Evolutionary conservation across 2,888 invertebrate species (phyloP).

Genomic region (Phasia obesa): DNA sequence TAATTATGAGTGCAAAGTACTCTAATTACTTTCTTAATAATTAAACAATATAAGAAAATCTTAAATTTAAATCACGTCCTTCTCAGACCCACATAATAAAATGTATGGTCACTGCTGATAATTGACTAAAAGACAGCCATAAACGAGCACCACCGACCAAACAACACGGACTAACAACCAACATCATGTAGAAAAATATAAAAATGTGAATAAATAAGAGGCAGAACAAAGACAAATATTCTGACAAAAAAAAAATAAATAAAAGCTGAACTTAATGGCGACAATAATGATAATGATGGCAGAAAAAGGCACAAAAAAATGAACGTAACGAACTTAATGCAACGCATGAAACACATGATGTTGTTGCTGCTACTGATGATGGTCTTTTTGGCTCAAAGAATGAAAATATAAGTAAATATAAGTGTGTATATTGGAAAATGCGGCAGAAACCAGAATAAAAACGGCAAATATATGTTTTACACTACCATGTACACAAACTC

Average conservation of each 20-base stretch:
- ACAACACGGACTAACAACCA: conserved; percentile 10
- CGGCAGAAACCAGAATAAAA: conserved; percentile 29
- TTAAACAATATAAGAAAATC: conserved; percentile 21
- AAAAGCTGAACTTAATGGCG: conserved; percentile 76
- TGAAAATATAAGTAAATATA: conserved; percentile 3
- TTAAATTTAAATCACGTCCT: conserved; percentile 55
- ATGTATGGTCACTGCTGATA: conserved; percentile 53
- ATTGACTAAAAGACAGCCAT: conserved; percentile 57
- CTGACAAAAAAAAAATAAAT: conserved; percentile 13
- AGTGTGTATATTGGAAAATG: conserved; percentile 2
- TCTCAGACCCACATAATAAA: conserved; percentile 43
- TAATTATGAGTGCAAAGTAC: not conserved
- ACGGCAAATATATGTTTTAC: conserved; percentile 20
- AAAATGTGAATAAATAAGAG: conserved; percentile 35
- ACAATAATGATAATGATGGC: conserved; percentile 78
- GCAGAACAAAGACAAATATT: conserved; percentile 38
- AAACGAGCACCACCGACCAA: conserved; percentile 21
- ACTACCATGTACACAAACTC: conserved; percentile 31
- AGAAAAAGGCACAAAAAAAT: conserved; percentile 59
- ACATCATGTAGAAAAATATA: conserved; percentile 27
- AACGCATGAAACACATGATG: conserved; percentile 54
- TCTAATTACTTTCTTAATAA: not conserved
- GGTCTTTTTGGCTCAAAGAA: conserved; percentile 63
- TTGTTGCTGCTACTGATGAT: conserved; percentile 52
- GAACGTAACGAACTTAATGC: conserved; percentile 41